These are phyloP conservation scores for Rhagium mordax DNA, from an alignment of 2,888 invertebrate genomes.

Conservation along the genomic window DNA sequence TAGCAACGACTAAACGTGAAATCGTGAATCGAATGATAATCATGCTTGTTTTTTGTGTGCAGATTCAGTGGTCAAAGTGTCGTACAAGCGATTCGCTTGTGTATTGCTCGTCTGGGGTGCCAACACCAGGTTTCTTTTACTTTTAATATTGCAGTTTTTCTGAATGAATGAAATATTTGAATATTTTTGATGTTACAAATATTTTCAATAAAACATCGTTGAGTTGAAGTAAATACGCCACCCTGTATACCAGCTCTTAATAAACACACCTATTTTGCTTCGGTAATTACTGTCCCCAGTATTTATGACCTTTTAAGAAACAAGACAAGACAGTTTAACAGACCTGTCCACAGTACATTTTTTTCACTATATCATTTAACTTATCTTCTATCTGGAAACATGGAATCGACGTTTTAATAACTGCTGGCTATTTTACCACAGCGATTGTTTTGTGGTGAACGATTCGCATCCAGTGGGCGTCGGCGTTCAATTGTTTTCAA, in stretches of 20 bases:
- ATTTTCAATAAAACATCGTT: no score
- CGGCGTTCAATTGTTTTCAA: slow-evolving; percentile 34
- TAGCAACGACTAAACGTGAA: no score
- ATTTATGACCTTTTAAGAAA: background rate
- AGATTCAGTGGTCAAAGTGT: no score
- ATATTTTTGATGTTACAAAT: no score
- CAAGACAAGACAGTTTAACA: background rate
- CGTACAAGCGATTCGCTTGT: no score
- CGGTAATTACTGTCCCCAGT: background rate
- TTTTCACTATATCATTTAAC: slow-evolving; percentile 1
- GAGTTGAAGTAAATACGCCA: no score
- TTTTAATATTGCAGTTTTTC: no score
- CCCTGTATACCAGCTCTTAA: background rate
- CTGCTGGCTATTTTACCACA: slow-evolving; percentile 19
- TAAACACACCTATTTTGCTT: background rate
- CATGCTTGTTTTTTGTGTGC: no score
- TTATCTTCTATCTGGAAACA: slow-evolving; percentile 21
- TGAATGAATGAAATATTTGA: no score
- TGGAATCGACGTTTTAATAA: slow-evolving; percentile 17
- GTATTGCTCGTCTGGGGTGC: no score
- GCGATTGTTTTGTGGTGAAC: background rate
- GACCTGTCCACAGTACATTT: slow-evolving; percentile 2
- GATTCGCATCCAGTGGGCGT: slow-evolving; percentile 32
- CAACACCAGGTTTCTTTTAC: no score
- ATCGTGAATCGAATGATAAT: no score